Conservation (phyloP, 2,888 invertebrate genomes). For the Agapostemon virescens region DNA sequence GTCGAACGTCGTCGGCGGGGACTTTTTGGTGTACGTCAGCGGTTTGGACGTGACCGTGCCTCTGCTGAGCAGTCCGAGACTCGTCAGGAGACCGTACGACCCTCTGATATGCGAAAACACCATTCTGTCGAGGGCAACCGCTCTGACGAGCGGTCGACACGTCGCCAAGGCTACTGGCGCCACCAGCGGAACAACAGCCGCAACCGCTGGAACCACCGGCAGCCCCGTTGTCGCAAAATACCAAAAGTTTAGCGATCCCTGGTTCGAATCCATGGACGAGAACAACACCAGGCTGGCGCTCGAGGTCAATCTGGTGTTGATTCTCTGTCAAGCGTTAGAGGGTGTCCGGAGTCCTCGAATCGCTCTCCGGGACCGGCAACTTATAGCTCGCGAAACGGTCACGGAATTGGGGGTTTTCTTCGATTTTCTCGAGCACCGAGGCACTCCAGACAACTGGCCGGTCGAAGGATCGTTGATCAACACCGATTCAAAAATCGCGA, state of each 20-base stretch:
- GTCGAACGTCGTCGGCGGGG: slow-evolving; percentile 56
- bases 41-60: slow-evolving; percentile 75
- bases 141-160: slow-evolving; percentile 71
- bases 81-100: slow-evolving; percentile 77
- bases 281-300: slow-evolving; percentile 77
- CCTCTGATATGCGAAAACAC: slow-evolving; percentile 79
- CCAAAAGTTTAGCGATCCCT: slow-evolving; percentile 72
- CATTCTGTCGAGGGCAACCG: slow-evolving; percentile 77
- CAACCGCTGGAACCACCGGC: slow-evolving; percentile 36
- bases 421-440: slow-evolving; percentile 76
- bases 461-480: slow-evolving; percentile 70
- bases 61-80: slow-evolving; percentile 75
- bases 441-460: slow-evolving; percentile 70
- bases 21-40: slow-evolving; percentile 73
- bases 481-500: slow-evolving; percentile 64
- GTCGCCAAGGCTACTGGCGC: slow-evolving; percentile 66
- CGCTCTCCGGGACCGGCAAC: slow-evolving; percentile 76
- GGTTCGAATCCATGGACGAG: slow-evolving; percentile 79
- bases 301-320: slow-evolving; percentile 77
- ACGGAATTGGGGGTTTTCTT: slow-evolving; percentile 78
- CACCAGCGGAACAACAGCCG: not conserved
- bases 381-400: slow-evolving; percentile 78
- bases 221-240: slow-evolving; percentile 58
- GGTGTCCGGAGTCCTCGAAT: slow-evolving; percentile 77
- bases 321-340: slow-evolving; percentile 77